Conservation (phyloP, 2,113 vertebrate species). For the Drymodes brunneopygia region DNA sequence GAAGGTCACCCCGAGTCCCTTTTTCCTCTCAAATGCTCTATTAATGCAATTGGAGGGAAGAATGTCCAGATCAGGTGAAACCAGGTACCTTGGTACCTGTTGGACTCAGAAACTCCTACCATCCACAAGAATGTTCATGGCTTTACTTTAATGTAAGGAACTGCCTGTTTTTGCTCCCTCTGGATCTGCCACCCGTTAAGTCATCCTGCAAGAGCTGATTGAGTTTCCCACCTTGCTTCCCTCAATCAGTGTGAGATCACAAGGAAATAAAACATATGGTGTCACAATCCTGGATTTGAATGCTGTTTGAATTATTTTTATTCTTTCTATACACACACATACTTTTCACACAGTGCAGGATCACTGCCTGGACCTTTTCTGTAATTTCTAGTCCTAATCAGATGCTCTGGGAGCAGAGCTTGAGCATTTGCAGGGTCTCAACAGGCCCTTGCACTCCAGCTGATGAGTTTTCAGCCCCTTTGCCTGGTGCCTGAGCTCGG, state of each 20-base stretch:
- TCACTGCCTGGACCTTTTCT: not conserved
- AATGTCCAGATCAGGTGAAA: not conserved
- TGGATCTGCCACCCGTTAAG: not conserved
- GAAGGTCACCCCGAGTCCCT: not conserved
- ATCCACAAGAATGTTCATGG: not conserved
- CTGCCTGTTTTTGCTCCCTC: not conserved
- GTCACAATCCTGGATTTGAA: not conserved
- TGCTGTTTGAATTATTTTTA: not conserved
- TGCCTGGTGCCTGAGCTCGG: not conserved
- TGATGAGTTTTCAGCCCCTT: not conserved
- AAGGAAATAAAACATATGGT: not conserved
- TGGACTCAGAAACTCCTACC: not conserved
- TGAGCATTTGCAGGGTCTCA: not conserved
- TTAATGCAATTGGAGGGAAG: not conserved
- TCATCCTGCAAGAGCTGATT: not conserved
- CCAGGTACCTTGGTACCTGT: not conserved
- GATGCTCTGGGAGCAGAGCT: not conserved
- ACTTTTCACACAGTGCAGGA: not conserved
- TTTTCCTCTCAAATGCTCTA: not conserved
- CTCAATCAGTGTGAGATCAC: not conserved
- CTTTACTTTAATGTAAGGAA: not conserved
- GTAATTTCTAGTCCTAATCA: not conserved
- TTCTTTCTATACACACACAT: not conserved
- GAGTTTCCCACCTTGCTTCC: not conserved
- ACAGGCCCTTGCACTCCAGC: not conserved